These are phyloP conservation scores for Caenorhabditis macrosperma DNA, from an alignment of 2,888 invertebrate species.

Conservation along the genomic window DNA sequence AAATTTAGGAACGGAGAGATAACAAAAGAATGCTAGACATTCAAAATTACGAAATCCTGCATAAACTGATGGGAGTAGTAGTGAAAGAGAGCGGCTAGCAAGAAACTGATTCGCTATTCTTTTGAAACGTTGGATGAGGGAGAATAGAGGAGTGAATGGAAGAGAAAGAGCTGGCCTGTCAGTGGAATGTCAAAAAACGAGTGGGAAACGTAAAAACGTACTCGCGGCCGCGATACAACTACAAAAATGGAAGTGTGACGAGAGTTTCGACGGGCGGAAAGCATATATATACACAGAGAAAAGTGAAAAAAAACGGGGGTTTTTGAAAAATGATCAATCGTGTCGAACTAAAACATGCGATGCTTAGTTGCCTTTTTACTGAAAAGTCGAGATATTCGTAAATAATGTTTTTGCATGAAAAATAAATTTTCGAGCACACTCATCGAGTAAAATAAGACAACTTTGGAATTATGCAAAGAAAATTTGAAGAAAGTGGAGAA, in stretches of 20 bases:
- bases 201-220: not conserved
- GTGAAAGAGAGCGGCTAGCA: not conserved
- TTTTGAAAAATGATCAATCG: too few species aligned
- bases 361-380: too few species aligned
- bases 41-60: constrained; percentile 37
- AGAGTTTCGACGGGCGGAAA: not conserved
- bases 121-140: not conserved
- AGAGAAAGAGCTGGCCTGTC: constrained; percentile 17
- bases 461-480: too few species aligned
- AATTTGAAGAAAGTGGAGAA: not conserved
- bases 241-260: not conserved
- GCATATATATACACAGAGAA: too few species aligned
- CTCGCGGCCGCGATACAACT: not conserved
- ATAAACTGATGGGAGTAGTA: constrained; percentile 11
- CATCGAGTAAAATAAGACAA: too few species aligned
- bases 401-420: too few species aligned
- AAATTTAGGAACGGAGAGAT: not conserved
- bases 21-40: constrained; percentile 4
- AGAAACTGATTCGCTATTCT: not conserved
- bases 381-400: too few species aligned
- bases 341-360: too few species aligned
- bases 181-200: constrained; percentile 7
- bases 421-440: too few species aligned
- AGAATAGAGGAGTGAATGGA: not conserved
- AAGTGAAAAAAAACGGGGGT: not conserved